Conservation (phyloP, 2,797 vertebrate species). For the Cyprinodon diabolis region DNA sequence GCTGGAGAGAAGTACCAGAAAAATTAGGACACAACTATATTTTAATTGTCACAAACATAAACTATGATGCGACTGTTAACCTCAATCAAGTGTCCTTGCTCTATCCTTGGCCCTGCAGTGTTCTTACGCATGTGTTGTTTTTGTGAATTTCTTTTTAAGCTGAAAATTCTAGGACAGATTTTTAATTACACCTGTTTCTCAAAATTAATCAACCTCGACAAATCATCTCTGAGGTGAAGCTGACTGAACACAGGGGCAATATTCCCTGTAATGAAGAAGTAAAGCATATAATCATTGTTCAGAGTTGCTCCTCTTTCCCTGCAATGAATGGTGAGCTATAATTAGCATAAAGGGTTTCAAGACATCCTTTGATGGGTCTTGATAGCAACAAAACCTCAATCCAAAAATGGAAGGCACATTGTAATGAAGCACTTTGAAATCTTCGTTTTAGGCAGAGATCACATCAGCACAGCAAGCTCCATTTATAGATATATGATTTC, state of each 20-base stretch:
- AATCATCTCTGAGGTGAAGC: constrained; percentile 34
- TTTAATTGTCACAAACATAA: background rate
- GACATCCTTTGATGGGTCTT: constrained; percentile 27
- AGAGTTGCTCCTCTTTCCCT: constrained; percentile 24
- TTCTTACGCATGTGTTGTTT: background rate
- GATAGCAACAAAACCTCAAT: constrained; percentile 11
- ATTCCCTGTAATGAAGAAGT: constrained; percentile 25
- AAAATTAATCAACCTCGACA: constrained; percentile 34
- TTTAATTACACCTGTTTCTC: constrained; percentile 45
- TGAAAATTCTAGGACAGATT: constrained; percentile 12
- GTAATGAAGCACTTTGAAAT: background rate
- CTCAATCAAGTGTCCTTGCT: constrained; percentile 29
- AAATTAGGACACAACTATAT: background rate
- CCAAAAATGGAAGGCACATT: constrained; percentile 5
- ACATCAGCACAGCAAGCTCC: background rate
- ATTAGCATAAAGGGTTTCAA: constrained; percentile 39
- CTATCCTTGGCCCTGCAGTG: constrained; percentile 6
- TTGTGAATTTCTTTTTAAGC: constrained; percentile 8
- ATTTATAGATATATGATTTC: background rate
- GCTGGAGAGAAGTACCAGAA: background rate
- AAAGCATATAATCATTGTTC: constrained; percentile 26
- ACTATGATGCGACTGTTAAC: constrained; percentile 10
- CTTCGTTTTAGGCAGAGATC: constrained; percentile 1
- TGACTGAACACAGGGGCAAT: constrained; percentile 6
- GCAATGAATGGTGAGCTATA: constrained; percentile 11